These are phyloP conservation scores for Stichodactyla mertensii DNA, from an alignment of 64 coral and sea anemone species.

Conservation along the genomic window DNA sequence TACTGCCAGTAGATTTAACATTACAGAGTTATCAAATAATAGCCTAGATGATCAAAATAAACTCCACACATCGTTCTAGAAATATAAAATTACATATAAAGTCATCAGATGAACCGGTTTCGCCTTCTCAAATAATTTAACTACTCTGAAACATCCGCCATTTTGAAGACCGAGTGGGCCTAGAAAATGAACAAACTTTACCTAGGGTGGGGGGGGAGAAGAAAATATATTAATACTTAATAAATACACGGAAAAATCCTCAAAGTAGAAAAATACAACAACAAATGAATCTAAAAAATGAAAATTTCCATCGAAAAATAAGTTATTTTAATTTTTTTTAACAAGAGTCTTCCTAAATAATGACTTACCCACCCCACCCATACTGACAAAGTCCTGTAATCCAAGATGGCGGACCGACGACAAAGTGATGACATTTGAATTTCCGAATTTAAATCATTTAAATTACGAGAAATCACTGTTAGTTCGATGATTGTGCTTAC, in stretches of 20 bases:
- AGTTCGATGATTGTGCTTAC: neutral
- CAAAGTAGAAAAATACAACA: no score
- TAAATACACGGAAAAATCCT: neutral
- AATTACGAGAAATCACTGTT: neutral
- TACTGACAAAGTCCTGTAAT: neutral
- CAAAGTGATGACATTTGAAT: neutral
- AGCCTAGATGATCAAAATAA: neutral
- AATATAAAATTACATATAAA: neutral
- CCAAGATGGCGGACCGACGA: neutral
- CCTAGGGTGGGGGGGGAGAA: neutral
- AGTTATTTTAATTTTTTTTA: no score
- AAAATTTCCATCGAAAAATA: no score
- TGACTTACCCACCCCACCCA: no score
- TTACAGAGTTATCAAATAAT: neutral
- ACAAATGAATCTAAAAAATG: no score
- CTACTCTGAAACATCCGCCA: conserved; percentile 12
- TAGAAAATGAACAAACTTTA: neutral
- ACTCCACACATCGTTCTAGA: neutral
- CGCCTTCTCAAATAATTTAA: neutral
- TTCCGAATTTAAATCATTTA: neutral
- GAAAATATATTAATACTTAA: no score
- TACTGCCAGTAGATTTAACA: neutral
- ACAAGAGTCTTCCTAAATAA: no score
- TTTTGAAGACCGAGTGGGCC: conserved; percentile 12
- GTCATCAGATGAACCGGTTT: neutral